phyloP scores from a whole-genome alignment of 2,797 vertebrate genomes.

The Labeo calbasu region DNA sequence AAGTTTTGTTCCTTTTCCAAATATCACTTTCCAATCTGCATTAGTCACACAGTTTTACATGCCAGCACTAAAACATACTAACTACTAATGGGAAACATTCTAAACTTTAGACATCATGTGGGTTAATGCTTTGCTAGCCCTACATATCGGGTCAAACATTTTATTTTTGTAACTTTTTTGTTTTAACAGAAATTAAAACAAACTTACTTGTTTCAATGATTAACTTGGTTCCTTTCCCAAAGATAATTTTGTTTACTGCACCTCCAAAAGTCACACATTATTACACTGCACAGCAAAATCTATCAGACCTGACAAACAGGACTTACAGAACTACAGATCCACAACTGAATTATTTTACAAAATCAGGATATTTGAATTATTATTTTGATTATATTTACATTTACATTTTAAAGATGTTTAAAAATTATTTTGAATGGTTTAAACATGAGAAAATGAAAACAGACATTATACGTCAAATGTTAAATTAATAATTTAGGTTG shows the following conservation, averaged over 20 bases:
- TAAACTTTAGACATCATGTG: neutral
- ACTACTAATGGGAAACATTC: neutral
- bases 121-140: neutral
- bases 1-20: constrained; percentile 50
- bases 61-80: constrained; percentile 1
- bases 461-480: too few relatives aligned
- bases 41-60: constrained; percentile 23
- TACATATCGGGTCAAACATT: neutral
- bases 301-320: neutral
- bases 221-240: constrained; percentile 51
- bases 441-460: too few relatives aligned
- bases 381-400: too few relatives aligned
- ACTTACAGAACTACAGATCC: neutral
- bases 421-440: too few relatives aligned
- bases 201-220: constrained; percentile 53
- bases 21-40: constrained; percentile 20
- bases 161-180: neutral
- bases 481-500: too few relatives aligned
- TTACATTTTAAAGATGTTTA: neutral
- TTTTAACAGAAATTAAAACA: neutral
- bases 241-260: constrained; percentile 46
- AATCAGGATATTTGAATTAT: neutral
- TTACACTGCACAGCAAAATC: constrained; percentile 14
- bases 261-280: constrained; percentile 51
- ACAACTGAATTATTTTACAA: neutral